phyloP scores from a whole-genome alignment of 2,113 vertebrate genomes.

The Sebastes fasciatus region DNA sequence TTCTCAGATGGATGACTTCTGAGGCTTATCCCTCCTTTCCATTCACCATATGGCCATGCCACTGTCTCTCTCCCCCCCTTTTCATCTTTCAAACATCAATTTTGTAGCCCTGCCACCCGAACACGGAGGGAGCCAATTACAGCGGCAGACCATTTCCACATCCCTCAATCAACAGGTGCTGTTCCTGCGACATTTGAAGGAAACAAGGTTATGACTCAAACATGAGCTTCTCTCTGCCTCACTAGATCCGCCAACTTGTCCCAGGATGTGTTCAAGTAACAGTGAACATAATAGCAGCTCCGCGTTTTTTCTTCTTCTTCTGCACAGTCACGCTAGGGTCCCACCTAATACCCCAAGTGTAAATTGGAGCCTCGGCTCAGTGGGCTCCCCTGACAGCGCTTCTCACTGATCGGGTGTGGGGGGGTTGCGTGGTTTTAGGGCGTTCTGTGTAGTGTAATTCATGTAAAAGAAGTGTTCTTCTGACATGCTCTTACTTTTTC shows the following conservation, averaged over 20 bases:
- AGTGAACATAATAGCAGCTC: constrained; percentile 51
- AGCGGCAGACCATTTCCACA: constrained; percentile 9
- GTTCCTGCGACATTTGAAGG: constrained; percentile 17
- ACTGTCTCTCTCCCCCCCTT: neutral
- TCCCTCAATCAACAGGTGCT: constrained; percentile 73
- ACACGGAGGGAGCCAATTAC: constrained; percentile 67
- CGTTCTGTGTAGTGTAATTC: constrained; percentile 75
- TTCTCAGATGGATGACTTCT: constrained; percentile 66
- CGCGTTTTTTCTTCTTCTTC: constrained; percentile 27
- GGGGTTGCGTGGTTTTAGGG: constrained; percentile 47
- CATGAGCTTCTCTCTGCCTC: constrained; percentile 69
- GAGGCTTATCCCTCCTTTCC: constrained; percentile 60
- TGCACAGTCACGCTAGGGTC: constrained; percentile 69
- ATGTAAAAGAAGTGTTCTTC: constrained; percentile 75
- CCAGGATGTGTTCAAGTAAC: constrained; percentile 50
- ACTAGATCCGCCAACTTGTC: constrained; percentile 41
- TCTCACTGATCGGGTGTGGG: constrained; percentile 39
- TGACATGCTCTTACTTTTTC: constrained; percentile 57
- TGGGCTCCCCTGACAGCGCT: constrained; percentile 70
- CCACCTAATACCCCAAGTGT: constrained; percentile 79
- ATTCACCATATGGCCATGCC: constrained; percentile 22
- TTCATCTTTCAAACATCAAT: constrained; percentile 26
- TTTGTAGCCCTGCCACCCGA: constrained; percentile 22
- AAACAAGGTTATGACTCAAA: constrained; percentile 77
- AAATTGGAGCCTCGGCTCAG: constrained; percentile 78